Evolutionary conservation across 2,888 invertebrate species (phyloP).

Genomic region (Argynnis bischoffii): DNA sequence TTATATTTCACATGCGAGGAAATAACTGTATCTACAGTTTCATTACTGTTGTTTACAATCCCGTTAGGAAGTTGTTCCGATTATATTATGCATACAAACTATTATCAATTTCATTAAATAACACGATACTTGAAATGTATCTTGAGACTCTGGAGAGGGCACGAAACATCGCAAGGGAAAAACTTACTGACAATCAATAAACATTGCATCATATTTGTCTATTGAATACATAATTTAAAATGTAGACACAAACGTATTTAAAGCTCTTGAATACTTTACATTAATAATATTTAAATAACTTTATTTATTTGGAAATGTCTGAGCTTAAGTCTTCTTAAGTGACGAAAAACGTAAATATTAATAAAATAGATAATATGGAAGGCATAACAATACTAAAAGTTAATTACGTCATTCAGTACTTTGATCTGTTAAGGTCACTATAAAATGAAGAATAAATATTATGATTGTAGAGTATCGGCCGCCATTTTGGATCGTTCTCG

Average conservation of each 20-base stretch:
- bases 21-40: slow-evolving; percentile 60
- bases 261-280: slow-evolving; percentile 60
- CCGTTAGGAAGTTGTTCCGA: slow-evolving; percentile 34
- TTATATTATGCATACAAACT: slow-evolving; percentile 34
- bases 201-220: slow-evolving; percentile 21
- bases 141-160: slow-evolving; percentile 16
- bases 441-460: slow-evolving; percentile 81
- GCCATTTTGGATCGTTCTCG: slow-evolving; percentile 81
- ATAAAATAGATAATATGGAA: slow-evolving; percentile 51
- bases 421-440: slow-evolving; percentile 81
- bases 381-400: slow-evolving; percentile 61
- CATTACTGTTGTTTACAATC: slow-evolving; percentile 68
- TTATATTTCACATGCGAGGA: slow-evolving; percentile 63
- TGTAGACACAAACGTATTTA: slow-evolving; percentile 48
- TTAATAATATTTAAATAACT: slow-evolving; percentile 44
- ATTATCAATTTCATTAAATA: slow-evolving; percentile 37
- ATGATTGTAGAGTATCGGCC: slow-evolving; percentile 80
- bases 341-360: slow-evolving; percentile 49
- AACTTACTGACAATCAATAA: slow-evolving; percentile 16
- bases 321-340: slow-evolving; percentile 46
- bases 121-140: slow-evolving; percentile 12
- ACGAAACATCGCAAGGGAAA: slow-evolving; percentile 21
- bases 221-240: slow-evolving; percentile 26
- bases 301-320: slow-evolving; percentile 60
- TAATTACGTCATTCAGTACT: slow-evolving; percentile 79